Base-by-base conservation (phyloP, 2,113 vertebrate genomes). In the Syngnathus floridae region DNA sequence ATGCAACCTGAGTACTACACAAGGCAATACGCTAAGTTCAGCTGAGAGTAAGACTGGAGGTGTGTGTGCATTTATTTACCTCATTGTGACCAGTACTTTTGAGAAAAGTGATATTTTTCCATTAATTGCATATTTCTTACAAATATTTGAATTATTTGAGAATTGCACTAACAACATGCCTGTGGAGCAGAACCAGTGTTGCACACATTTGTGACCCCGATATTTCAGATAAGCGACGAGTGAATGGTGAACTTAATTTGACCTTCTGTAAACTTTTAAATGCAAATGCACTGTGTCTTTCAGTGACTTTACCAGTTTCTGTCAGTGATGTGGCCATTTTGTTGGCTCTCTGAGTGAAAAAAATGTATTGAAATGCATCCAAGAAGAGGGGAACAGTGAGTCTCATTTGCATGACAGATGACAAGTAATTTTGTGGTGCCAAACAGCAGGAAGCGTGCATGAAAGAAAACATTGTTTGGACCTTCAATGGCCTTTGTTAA, bases 1-100 rank as follows among this genome's bases (percentile, higher is more conserved):
- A 91, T 83, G 90, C 89, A 92, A 92, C 75, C 75, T 48, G 73
- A 62, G 74, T 69, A 74, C 82, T 89, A 89, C 78, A 36, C 62
- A 65, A 87, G 62, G 78, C 80, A 86, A 82, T 81, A 48, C 1
- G 46, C 48, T 38, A 38, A 22, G 22, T 22, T 22, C 22, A 22
- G 22, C 22, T 22, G 22, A 22, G 22, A 22, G 22, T 22, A 22
- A 22, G 22, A 22, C 22, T 22, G 26, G 26, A 26, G 26, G 26
- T 26, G 26, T 31, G 26, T 31, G 26, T 31, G 26, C 3, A 31
- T 31, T 31, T 31, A 31, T 31, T 31, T 31, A 31, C 26, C 3
- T 31, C 26, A 31, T 31, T 31, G 3, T 31, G 26, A 31, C 26
- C 26, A 31, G 26, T 31, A 31, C 26, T 31, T 3, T 31, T 31